Base-by-base conservation (phyloP, 2,888 invertebrate genomes). In the Papilio elwesi region DNA sequence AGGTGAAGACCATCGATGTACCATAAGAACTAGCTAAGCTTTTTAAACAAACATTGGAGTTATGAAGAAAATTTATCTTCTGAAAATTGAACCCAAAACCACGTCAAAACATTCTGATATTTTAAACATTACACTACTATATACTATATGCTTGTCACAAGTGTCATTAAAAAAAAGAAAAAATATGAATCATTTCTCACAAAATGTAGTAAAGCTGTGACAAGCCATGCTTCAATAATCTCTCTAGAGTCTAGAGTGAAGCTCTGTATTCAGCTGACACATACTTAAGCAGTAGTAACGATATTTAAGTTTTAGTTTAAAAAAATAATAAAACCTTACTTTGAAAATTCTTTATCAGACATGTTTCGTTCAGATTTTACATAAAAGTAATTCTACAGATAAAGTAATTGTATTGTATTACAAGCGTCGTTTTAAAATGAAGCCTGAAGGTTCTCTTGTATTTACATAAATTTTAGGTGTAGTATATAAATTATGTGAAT, bases 201-300 rank as follows among this genome's bases (percentile, higher is more conserved):
- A 15, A 59, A 59, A 43, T 43, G 59, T 15, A 59, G 59, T n/a
- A 43, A 59, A 43, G 43, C 59, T 59, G 38, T n/a, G 59, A 4
- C 43, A 59, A 43, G 38, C 43, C 43, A 43, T 43, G 59, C 59
- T 59, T 38, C 43, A 59, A 59, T 59, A 59, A 59, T 59, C 59
- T 59, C 59, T 59, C 43, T 15, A 59, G 59, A 59, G 59, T 59
- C 43, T 15, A 59, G 59, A 59, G 59, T 43, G 59, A 59, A 13
- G 59, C n/a, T 59, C 59, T 59, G 59, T 43, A 15, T 59, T 43
- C 59, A 59, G 9, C 43, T 59, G 43, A 59, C 59, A 43, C 38
- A 43, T 43, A 59, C 59, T 59, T 59, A 43, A 59, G 59, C 43
- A 59, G 59, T n/a, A 15, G 15, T 59, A 15, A 59, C 38, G n/a